Evolutionary conservation across 2,113 vertebrate species (phyloP).

Genomic region (Caracal caracal): DNA sequence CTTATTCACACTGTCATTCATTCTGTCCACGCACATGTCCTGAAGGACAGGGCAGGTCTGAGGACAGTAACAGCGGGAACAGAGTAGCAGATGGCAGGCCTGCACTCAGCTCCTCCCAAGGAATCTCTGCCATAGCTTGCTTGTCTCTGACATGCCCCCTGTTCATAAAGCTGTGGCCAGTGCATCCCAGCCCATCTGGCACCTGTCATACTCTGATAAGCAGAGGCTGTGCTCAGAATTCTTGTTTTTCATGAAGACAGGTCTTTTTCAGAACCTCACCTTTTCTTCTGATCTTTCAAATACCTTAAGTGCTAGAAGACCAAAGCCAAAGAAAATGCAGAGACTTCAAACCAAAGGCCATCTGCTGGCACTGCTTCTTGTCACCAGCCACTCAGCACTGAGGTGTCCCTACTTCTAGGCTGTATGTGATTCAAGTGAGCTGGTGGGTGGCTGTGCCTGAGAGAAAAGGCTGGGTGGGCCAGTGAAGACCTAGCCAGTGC

Average conservation of each 20-base stretch:
- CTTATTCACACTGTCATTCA: background rate
- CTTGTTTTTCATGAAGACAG: background rate
- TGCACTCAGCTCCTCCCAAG: background rate
- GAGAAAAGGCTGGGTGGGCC: background rate
- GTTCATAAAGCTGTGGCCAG: background rate
- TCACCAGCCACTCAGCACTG: background rate
- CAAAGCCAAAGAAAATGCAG: background rate
- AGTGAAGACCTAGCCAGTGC: background rate
- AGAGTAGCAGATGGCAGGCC: background rate
- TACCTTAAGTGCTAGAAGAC: background rate
- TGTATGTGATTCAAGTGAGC: background rate
- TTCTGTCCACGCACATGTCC: background rate
- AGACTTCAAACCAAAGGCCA: background rate
- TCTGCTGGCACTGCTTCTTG: background rate
- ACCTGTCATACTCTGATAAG: background rate
- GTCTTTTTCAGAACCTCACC: background rate
- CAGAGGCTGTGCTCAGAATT: background rate
- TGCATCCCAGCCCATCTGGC: rapidly evolving
- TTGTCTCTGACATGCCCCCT: rapidly evolving
- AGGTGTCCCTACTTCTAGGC: background rate
- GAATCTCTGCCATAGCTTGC: background rate
- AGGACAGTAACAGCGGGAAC: background rate
- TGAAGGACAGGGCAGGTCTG: background rate
- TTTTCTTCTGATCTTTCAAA: background rate
- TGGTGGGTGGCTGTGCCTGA: background rate